Conservation (phyloP, 2,797 vertebrate species). For the Brachyalestes nurse region DNA sequence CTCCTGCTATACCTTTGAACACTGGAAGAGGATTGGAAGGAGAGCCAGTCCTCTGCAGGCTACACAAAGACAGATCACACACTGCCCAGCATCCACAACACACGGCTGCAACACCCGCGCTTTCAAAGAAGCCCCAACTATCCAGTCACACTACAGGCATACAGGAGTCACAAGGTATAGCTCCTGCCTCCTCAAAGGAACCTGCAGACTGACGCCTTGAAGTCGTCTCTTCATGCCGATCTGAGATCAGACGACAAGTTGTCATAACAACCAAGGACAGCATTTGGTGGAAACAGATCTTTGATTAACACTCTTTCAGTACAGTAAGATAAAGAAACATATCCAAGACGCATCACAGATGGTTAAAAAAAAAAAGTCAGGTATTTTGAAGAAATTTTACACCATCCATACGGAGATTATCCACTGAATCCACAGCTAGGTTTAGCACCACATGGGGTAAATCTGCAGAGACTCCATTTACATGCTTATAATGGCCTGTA, state of each 20-base stretch:
- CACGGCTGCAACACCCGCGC: constrained; percentile 68
- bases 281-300: background rate
- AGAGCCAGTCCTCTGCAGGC: constrained; percentile 85
- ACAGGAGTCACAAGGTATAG: constrained; percentile 58
- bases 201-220: constrained; percentile 8
- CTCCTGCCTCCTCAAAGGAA: constrained; percentile 29
- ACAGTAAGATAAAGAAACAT: background rate
- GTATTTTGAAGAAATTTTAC: constrained; percentile 3
- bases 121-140: constrained; percentile 71
- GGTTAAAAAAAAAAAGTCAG: background rate
- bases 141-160: constrained; percentile 63
- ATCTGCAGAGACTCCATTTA: constrained; percentile 5
- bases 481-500: constrained; percentile 8
- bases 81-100: constrained; percentile 73
- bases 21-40: constrained; percentile 82
- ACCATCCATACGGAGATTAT: constrained; percentile 13
- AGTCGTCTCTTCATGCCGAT: background rate
- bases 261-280: background rate
- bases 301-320: background rate
- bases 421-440: constrained; percentile 32
- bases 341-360: background rate
- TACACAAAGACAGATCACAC: constrained; percentile 79
- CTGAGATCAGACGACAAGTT: background rate
- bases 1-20: constrained; percentile 87
- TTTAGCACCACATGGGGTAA: constrained; percentile 23